Conservation (phyloP, 2,888 invertebrate species). For the Syrista parreyssii region DNA sequence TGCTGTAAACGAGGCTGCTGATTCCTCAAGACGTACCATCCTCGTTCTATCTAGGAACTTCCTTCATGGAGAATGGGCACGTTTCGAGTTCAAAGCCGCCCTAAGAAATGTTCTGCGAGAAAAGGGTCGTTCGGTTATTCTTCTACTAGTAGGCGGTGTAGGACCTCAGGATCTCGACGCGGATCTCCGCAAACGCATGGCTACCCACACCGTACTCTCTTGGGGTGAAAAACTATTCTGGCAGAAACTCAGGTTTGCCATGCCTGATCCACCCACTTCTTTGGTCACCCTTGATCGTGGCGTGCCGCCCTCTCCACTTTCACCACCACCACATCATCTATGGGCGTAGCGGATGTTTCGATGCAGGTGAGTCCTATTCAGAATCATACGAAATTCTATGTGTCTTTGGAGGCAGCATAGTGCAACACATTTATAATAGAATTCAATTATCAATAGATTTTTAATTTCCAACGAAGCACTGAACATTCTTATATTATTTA, state of each 20-base stretch:
- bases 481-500: not conserved
- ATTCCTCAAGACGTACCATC: constrained; percentile 85
- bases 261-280: constrained; percentile 73
- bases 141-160: constrained; percentile 86
- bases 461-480: not conserved
- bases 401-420: not conserved
- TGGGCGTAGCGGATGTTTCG: constrained; percentile 86
- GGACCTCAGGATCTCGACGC: constrained; percentile 87
- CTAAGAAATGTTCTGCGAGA: constrained; percentile 87
- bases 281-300: constrained; percentile 36
- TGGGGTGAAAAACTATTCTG: constrained; percentile 93
- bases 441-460: not conserved
- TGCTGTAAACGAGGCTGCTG: constrained; percentile 88
- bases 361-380: constrained; percentile 70
- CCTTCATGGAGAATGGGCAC: constrained; percentile 90
- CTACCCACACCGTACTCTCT: constrained; percentile 87
- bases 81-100: constrained; percentile 91
- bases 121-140: constrained; percentile 83
- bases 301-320: constrained; percentile 67
- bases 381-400: not conserved
- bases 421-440: not conserved
- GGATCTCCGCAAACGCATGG: constrained; percentile 86
- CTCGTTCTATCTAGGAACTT: constrained; percentile 89
- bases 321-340: constrained; percentile 74
- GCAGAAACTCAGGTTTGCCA: constrained; percentile 88